phyloP scores from a whole-genome alignment of 2,888 invertebrate genomes.

The Myopa testacea region DNA sequence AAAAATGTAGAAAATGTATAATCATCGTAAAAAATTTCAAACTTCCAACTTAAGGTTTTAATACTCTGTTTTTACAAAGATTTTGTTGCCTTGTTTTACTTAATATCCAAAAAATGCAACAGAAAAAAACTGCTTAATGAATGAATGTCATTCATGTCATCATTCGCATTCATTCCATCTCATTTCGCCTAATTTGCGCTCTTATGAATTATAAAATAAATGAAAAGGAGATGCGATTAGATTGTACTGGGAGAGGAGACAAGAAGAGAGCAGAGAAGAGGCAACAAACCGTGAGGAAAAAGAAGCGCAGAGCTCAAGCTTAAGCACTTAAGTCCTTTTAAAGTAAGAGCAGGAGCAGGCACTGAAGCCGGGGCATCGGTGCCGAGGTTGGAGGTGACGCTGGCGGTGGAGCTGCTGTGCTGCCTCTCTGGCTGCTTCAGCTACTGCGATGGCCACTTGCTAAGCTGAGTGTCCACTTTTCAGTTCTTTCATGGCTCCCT shows the following conservation, averaged over 20 bases:
- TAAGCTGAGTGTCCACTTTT: background rate
- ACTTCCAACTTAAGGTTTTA: too few relatives aligned
- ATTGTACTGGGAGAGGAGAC: background rate
- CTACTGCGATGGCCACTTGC: constrained; percentile 1
- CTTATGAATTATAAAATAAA: background rate
- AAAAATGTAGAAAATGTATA: too few relatives aligned
- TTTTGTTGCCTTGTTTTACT: too few relatives aligned
- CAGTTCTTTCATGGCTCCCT: background rate
- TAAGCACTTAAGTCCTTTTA: constrained; percentile 14
- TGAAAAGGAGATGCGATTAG: background rate
- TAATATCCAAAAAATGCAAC: too few relatives aligned
- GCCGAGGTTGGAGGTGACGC: too few relatives aligned
- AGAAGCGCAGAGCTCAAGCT: background rate
- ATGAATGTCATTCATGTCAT: background rate
- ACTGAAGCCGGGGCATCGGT: background rate
- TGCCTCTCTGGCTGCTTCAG: background rate
- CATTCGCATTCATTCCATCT: constrained; percentile 1
- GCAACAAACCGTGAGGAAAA: background rate
- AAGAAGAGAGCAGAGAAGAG: background rate
- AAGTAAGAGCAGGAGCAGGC: background rate
- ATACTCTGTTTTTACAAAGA: too few relatives aligned
- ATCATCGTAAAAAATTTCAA: too few relatives aligned
- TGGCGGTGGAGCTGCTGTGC: background rate
- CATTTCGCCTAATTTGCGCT: background rate
- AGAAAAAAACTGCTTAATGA: background rate